phyloP scores from a whole-genome alignment of 2,888 invertebrate genomes.

The Vannuccia rotundouncinata region DNA sequence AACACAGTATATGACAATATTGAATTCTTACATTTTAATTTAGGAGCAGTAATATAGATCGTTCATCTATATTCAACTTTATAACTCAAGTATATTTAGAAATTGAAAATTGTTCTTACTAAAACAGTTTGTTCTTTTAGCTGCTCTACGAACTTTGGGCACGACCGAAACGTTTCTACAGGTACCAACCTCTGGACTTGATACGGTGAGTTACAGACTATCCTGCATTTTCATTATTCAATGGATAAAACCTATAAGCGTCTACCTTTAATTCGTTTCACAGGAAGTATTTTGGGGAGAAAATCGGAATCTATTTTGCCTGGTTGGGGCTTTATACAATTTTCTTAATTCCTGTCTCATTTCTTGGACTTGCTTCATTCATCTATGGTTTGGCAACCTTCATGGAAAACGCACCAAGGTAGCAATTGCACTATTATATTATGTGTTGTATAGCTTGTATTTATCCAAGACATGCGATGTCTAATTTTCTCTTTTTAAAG shows the following conservation, averaged over 20 bases:
- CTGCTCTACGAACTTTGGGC: slow-evolving; percentile 87
- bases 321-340: slow-evolving; percentile 63
- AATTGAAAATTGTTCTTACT: no score
- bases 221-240: not conserved
- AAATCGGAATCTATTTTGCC: slow-evolving; percentile 62
- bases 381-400: slow-evolving; percentile 59
- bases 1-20: no score
- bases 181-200: slow-evolving; percentile 81
- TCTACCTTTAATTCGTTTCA: no score
- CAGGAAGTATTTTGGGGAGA: slow-evolving; percentile 61
- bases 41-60: no score
- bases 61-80: no score
- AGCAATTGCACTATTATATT: not conserved
- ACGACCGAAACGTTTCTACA: slow-evolving; percentile 77
- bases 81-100: no score
- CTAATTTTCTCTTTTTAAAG: no score
- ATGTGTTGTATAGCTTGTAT: not conserved
- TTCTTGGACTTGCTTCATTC: slow-evolving; percentile 61
- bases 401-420: slow-evolving; percentile 45
- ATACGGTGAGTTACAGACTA: slow-evolving; percentile 60
- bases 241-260: not conserved
- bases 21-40: no score
- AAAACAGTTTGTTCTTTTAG: no score
- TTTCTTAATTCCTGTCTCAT: slow-evolving; percentile 61
- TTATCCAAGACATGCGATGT: no score